Evolutionary conservation across 2,113 vertebrate species (phyloP).

Genomic region (Genyomyrus donnyi): DNA sequence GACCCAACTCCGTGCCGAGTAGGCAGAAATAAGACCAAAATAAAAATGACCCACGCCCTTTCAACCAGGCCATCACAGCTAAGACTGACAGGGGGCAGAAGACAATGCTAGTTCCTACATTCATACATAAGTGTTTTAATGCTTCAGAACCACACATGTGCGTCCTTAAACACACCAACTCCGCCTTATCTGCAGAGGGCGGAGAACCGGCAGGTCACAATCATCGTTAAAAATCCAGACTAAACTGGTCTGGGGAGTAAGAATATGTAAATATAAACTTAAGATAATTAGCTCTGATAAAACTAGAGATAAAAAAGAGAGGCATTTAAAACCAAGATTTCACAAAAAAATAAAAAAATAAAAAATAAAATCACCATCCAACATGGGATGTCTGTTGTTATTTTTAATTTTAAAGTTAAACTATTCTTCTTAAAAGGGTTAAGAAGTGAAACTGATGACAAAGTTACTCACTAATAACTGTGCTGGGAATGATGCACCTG

Average conservation of each 20-base stretch:
- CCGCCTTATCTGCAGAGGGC: not conserved
- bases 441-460: not conserved
- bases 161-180: not conserved
- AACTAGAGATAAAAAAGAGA: not conserved
- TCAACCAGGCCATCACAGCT: not conserved
- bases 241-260: not conserved
- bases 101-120: not conserved
- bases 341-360: not conserved
- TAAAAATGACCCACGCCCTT: not conserved
- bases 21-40: not conserved
- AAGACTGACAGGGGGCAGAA: not conserved
- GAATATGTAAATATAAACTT: not conserved
- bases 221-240: not conserved
- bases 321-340: not conserved
- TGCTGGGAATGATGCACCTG: not conserved
- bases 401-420: not conserved
- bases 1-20: not conserved
- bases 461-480: not conserved
- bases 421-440: not conserved
- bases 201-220: not conserved
- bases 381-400: not conserved
- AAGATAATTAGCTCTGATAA: not conserved
- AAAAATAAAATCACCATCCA: not conserved
- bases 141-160: not conserved
- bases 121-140: not conserved